Evolutionary conservation across 2,888 invertebrate genomes (phyloP).

Genomic region (Hirtodrosophila confusa): DNA sequence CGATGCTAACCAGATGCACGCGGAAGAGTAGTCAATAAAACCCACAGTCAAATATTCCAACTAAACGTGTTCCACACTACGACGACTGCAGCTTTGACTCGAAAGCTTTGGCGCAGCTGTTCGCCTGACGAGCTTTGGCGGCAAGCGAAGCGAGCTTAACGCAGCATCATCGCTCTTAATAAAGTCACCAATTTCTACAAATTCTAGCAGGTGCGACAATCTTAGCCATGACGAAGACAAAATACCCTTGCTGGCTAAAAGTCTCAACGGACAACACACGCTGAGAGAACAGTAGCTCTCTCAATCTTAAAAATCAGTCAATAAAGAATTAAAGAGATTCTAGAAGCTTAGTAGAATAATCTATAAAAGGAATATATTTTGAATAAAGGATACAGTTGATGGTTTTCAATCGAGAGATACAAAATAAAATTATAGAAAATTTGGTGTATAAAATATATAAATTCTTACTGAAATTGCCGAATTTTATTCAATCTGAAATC

Average conservation of each 20-base stretch:
- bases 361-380: too few species aligned
- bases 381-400: too few species aligned
- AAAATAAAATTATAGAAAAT: too few species aligned
- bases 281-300: too few species aligned
- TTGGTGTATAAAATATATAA: too few species aligned
- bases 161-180: conserved; percentile 15
- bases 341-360: too few species aligned
- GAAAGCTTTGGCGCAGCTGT: conserved; percentile 45
- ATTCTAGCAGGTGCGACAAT: neutral
- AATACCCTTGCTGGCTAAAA: conserved; percentile 11
- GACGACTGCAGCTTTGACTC: conserved; percentile 5
- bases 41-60: conserved; percentile 8
- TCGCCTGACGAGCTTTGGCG: conserved; percentile 45
- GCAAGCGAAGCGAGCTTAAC: conserved; percentile 28
- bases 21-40: conserved; percentile 20
- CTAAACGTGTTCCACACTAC: conserved; percentile 31
- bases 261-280: too few species aligned
- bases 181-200: conserved; percentile 1
- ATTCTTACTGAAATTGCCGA: too few species aligned
- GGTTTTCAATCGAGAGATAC: too few species aligned
- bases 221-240: neutral
- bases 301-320: too few species aligned
- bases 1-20: conserved; percentile 21
- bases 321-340: too few species aligned
- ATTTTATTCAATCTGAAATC: too few species aligned